Evolutionary conservation across 2,888 invertebrate genomes (phyloP), one percentile per base, ranked within the genome.

Genomic region (Conops quadrifasciatus): DNA sequence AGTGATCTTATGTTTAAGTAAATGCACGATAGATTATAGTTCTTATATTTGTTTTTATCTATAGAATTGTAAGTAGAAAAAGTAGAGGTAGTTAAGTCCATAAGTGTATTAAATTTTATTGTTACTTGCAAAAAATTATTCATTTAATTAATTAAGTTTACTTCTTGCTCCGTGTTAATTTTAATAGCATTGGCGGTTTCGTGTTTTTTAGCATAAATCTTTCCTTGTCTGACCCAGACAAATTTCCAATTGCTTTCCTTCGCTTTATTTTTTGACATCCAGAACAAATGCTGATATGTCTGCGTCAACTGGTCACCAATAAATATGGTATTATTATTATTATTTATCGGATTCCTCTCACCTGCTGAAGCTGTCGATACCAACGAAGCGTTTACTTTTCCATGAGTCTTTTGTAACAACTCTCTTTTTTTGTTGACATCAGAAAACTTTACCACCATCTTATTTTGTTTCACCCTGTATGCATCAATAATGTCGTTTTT

Each of bases 1-100:
- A 59, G 28, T 16, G 59, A 59, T 16, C 59, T 15, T 28, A 59
- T 59, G 13, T 59, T 59, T 59, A 59, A 59, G n/a, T 26, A 59
- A 59, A 59, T 59, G 28, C 30, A 59, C 16, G 59, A 59, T 16
- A 59, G 59, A n/a, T 59, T 26, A 59, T 59, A 56, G 26, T 26
- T 56, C 15, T 21, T 56, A 56, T 15, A 11, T 56, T 13, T 56
- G 21, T 56, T 7, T 26, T 56, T 56, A 24, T 19, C 26, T 56
- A 56, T 56, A 24, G 21, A 7, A n/a, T 56, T 21, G 5, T 59
- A 59, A 28, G 26, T 59, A 59, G 16, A 2, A 28, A 16, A 28
- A 16, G 28, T 59, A 24, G 13, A 16, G 21, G 16, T n/a, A 16
- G 30, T 59, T 59, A n/a, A 28, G 26, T 59, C 28, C 59, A 30